Percentiles rank a stretch among this genome's conserved stretches.
phyloP scores from a whole-genome alignment of 2,113 vertebrate genomes.

The Mixornis gularis region DNA sequence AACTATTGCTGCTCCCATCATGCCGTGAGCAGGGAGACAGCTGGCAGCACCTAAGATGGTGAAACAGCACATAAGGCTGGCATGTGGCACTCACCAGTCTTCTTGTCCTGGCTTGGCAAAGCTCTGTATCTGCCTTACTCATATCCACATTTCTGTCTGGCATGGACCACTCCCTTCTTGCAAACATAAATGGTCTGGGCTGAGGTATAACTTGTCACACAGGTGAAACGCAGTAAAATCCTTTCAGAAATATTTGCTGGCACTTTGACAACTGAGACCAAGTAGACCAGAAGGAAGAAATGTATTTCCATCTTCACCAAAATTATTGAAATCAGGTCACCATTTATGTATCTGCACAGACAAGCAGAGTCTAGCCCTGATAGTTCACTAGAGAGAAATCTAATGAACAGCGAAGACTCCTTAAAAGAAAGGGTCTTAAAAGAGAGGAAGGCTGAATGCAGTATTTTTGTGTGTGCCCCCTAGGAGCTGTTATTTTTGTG shows the following conservation, averaged over 20 bases:
- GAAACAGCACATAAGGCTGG: not conserved
- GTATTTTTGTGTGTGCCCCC: not conserved
- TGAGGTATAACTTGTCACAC: not conserved
- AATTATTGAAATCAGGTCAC: not conserved
- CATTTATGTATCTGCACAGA: not conserved
- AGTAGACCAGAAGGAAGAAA: not conserved
- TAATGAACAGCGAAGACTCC: not conserved
- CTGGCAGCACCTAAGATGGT: not conserved
- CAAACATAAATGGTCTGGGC: not conserved
- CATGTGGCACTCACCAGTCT: not conserved
- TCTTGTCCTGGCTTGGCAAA: not conserved
- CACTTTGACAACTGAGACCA: not conserved
- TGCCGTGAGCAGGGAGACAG: not conserved
- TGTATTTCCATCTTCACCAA: not conserved
- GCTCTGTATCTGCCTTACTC: not conserved
- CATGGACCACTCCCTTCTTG: not conserved
- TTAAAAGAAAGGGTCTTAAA: not conserved
- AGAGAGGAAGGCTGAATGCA: rapidly evolving
- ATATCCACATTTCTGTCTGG: not conserved
- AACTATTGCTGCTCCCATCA: not conserved
- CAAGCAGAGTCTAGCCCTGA: not conserved
- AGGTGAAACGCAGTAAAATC: not conserved
- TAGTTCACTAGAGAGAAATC: not conserved
- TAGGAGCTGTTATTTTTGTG: not conserved
- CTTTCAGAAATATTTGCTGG: not conserved